phyloP scores from a whole-genome alignment of 2,797 vertebrate genomes.

The Orestias chungarensis region DNA sequence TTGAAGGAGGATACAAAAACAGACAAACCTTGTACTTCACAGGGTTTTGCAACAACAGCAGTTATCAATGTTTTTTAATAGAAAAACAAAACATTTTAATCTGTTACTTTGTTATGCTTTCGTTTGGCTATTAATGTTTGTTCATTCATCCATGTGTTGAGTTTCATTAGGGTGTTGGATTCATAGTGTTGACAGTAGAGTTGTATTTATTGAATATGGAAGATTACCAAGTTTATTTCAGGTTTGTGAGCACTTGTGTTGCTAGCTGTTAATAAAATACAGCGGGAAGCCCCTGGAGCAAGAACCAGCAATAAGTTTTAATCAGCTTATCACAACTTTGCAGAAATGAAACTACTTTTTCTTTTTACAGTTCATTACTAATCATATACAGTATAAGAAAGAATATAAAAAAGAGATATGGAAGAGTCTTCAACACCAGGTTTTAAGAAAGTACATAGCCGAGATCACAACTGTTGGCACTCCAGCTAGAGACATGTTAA shows the following conservation, averaged over 20 bases:
- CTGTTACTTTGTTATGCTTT: not conserved
- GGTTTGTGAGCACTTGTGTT: conserved; percentile 30
- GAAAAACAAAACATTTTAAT: not conserved
- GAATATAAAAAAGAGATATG: not conserved
- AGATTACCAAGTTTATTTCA: conserved; percentile 36
- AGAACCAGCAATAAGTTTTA: conserved; percentile 27
- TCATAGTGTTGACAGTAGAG: not conserved
- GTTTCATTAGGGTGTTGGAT: conserved; percentile 1
- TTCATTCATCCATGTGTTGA: not conserved
- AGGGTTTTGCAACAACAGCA: conserved; percentile 8
- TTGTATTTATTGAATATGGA: conserved; percentile 29
- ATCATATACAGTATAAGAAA: conserved; percentile 14
- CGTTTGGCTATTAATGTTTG: conserved; percentile 14
- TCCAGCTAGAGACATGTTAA: not conserved
- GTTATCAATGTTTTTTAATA: conserved; percentile 2
- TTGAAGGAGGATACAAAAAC: conserved; percentile 72
- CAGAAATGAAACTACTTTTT: conserved; percentile 23
- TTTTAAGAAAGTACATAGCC: not conserved
- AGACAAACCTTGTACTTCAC: conserved; percentile 42
- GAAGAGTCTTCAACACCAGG: conserved; percentile 17
- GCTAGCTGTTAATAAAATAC: conserved; percentile 25
- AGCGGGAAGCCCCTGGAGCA: conserved; percentile 43
- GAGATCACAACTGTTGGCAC: not conserved
- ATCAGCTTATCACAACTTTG: conserved; percentile 44
- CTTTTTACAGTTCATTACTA: conserved; percentile 22